Base-by-base conservation (phyloP, 2,888 invertebrate genomes). In the Polydesmus complanatus region DNA sequence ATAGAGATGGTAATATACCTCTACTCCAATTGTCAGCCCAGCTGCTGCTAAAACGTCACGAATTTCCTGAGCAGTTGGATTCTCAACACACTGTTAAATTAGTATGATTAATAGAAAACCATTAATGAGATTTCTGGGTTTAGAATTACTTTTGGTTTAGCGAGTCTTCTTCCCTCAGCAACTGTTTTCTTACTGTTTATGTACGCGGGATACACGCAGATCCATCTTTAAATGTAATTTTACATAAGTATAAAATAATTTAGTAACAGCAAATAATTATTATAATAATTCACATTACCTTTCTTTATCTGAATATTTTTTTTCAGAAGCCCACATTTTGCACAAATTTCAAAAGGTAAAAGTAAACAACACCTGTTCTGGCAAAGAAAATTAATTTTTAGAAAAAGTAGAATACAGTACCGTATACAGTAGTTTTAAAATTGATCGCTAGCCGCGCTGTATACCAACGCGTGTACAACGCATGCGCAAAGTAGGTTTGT, bases 181-280 rank as follows among this genome's bases (percentile, higher is more conserved):
- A 88, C 73, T 0, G 92, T 88, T 73, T 90, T 94, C 71, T 92
- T 94, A 68, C 85, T 90, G 72, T 98, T 97, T 56, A 98, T 79
- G 69, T 97, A 98, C 0, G 92, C 87, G 61, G 98, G 98, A 74
- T 98, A 98, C 64, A 98, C 84, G 72, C 94, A 94, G 61, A 96
- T 80, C 97, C 97, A 98, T 71, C 88, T 88, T 73, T 73, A 67
- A 66, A 67, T 49, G 54, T 2, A 18, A 26, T 18, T 8, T 22
- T 62, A 55, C 51, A 23, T 48, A 58, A 22, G 23, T 58, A 60
- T 11, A 11, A 14, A 26, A n/a, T n/a, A n/a, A n/a, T n/a, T n/a
- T n/a, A n/a, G n/a, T n/a, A 52, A 23, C 8, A 55, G 21, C 23
- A 53, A 21, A 52, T 49, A n/a, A 14, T 54, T 22, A 26, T 18